Evolutionary conservation across 2,888 invertebrate species (phyloP).

Genomic region (Caenorhabditis panamensis): DNA sequence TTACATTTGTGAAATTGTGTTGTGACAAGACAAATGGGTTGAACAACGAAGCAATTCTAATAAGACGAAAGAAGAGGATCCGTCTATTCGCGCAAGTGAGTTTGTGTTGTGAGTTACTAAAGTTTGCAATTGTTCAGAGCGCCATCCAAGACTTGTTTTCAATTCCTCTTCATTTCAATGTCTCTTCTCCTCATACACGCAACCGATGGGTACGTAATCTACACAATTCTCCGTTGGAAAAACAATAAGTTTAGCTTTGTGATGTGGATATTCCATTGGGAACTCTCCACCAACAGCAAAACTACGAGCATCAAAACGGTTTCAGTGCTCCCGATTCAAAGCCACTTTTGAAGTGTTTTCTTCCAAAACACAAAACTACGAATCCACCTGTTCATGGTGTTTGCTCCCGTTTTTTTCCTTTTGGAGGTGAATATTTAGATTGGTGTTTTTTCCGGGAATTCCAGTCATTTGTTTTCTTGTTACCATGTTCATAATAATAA

Average conservation of each 20-base stretch:
- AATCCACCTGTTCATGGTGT: background rate
- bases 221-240: background rate
- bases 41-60: background rate
- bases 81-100: background rate
- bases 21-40: background rate
- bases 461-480: background rate
- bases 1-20: slow-evolving; percentile 31
- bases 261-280: background rate
- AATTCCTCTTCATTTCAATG: slow-evolving; percentile 2
- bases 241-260: background rate
- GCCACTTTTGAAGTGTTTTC: background rate
- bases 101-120: background rate
- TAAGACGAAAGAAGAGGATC: background rate
- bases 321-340: background rate
- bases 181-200: background rate
- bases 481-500: background rate
- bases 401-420: background rate
- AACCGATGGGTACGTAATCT: background rate
- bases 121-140: background rate
- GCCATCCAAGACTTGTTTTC: slow-evolving; percentile 4
- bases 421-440: too few species aligned
- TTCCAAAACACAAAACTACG: background rate
- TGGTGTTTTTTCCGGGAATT: background rate
- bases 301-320: background rate
- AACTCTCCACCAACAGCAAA: background rate